phyloP scores from a whole-genome alignment of 2,113 vertebrate genomes.

The Xiphophorus hellerii region DNA sequence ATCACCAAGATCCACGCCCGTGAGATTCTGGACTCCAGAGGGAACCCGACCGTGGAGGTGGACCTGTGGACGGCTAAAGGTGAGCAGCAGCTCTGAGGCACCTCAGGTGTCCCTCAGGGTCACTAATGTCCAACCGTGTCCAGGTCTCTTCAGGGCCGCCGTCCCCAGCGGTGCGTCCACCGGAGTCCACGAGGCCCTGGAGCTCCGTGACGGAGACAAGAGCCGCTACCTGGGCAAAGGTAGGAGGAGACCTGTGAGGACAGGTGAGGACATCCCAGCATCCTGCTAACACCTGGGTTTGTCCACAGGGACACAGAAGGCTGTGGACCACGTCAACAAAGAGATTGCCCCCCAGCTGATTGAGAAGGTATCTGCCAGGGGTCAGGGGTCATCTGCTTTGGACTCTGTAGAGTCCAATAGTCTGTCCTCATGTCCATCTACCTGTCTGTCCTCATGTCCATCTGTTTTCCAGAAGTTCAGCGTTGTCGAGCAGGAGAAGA shows the following conservation, averaged over 20 bases:
- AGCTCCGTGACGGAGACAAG: constrained; percentile 90
- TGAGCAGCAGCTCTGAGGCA: constrained; percentile 35
- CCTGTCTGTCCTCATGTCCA: neutral
- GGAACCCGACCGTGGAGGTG: constrained; percentile 91
- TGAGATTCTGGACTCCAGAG: constrained; percentile 88
- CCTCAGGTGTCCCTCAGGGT: neutral
- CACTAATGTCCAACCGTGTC: neutral
- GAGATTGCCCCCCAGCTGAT: constrained; percentile 86
- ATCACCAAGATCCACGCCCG: constrained; percentile 87
- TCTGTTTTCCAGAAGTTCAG: constrained; percentile 80
- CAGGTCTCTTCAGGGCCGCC: constrained; percentile 88
- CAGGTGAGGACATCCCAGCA: neutral
- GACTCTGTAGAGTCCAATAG: neutral
- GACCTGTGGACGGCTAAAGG: constrained; percentile 88
- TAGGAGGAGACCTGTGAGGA: constrained; percentile 6
- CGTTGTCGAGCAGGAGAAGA: constrained; percentile 91
- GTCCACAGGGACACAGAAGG: constrained; percentile 83
- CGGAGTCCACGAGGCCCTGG: constrained; percentile 89
- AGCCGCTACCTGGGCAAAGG: constrained; percentile 89
- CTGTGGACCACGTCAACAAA: constrained; percentile 89
- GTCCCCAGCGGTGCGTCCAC: constrained; percentile 91
- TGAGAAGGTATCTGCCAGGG: constrained; percentile 76
- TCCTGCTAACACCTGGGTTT: constrained; percentile 1
- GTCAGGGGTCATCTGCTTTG: too few species aligned
- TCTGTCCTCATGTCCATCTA: neutral